These are phyloP conservation scores for Zeugodacus cucurbitae DNA, from an alignment of 1,140 invertebrate species.

Conservation along the genomic window DNA sequence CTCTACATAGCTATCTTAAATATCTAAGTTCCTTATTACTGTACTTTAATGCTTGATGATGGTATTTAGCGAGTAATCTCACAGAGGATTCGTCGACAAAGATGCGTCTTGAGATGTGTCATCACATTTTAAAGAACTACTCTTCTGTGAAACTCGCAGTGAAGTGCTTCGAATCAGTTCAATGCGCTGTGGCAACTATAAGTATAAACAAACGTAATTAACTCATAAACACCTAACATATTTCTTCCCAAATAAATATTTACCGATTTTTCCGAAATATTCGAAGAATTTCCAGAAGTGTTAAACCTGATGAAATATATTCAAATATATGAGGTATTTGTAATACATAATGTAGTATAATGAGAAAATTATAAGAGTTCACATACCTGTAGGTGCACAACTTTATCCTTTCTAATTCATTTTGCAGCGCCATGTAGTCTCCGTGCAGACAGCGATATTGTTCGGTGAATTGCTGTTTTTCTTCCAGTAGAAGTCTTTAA, in stretches of 20 bases:
- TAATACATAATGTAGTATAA: background rate
- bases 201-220: background rate
- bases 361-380: background rate
- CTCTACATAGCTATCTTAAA: background rate
- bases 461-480: conserved; percentile 44
- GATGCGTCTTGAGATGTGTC: background rate
- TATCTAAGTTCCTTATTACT: background rate
- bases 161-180: conserved; percentile 15
- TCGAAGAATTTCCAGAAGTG: background rate
- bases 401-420: conserved; percentile 42
- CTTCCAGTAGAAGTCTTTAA: conserved; percentile 40
- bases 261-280: conserved; percentile 31
- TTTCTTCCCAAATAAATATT: background rate
- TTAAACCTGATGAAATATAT: background rate
- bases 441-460: background rate
- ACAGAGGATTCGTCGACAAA: background rate
- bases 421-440: conserved; percentile 25
- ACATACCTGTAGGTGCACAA: conserved; percentile 35
- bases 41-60: background rate
- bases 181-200: conserved; percentile 29
- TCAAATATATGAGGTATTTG: background rate
- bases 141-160: conserved; percentile 33
- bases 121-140: background rate
- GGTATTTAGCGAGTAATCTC: background rate
- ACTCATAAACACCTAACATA: background rate